Base-by-base conservation (phyloP, 2,888 invertebrate genomes). In the Eilema griseolum region DNA sequence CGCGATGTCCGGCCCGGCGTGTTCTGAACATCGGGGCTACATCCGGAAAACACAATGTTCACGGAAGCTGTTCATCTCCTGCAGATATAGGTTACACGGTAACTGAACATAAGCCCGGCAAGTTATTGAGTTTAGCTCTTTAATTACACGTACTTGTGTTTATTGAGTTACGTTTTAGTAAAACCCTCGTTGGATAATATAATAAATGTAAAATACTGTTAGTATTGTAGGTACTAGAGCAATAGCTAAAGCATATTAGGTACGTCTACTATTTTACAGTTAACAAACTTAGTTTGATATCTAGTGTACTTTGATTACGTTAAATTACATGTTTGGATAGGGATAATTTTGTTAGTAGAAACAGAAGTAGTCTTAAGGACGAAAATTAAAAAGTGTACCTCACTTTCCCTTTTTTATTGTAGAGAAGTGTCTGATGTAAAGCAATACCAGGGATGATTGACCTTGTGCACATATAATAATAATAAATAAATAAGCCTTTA, bases 21-120 rank as follows among this genome's bases (percentile, higher is more conserved):
- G 71, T 75, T 71, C 66, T 64, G 77, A 72, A 67, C 69, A 76
- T 75, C 71, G 33, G 62, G 67, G 81, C 76, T 75, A 82, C 77
- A 80, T 84, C 85, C 84, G 84, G 84, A 16, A 60, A 62, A 69
- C 63, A 78, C 69, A 75, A 74, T 73, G 76, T 76, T 68, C 70
- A 65, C 75, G 85, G 76, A 80, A 76, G 73, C 61, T 67, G 66
- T 71, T 79, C 75, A 81, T 81, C 83, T 82, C 76, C 67, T 72
- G 66, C 69, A 63, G 65, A 68, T 66, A 69, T 69, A 68, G 66
- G 64, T 77, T 67, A 60, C 46, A 46, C 52, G 73, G 65, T 70
- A 74, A 71, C 37, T 67, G 37, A 69, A 74, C 41, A 41, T 41
- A 41, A 14, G 41, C 16, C 16, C 11, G 3, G 41, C 41, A 14